Evolutionary conservation across 2,113 vertebrate genomes (phyloP), one percentile per base, ranked within the genome.

Genomic region (Copsychus sechellarum): DNA sequence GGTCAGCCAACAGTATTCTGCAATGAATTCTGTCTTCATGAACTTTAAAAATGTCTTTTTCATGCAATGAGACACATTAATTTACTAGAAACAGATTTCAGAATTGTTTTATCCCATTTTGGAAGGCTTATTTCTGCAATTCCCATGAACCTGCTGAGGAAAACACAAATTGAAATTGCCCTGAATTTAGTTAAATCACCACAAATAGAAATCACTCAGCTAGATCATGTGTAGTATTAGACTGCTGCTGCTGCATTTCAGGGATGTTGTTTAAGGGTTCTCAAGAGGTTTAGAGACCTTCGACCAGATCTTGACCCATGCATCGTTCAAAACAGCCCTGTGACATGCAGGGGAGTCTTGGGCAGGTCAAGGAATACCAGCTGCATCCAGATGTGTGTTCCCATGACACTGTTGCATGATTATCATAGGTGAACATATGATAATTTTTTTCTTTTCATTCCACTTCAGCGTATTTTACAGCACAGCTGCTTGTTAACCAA

Each of bases 71-170:
- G 96, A 97, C 97, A 97, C 94, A 96, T 97, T 97, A 97, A 97
- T 97, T 98, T 98, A 97, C 98, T 97, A 97, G 96, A 97, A 98
- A 97, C 97, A 98, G 97, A 97, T 98, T 98, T 98, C 94, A 88
- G 93, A 97, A 98, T 98, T 89, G 64, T 97, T 98, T 98, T 98
- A 97, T 97, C 98, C 95, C 15, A 96, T 98, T 98, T 98, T 96
- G 96, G 97, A 97, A 64, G 88, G 93, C 97, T 98, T 97, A 98
- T 97, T 98, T 97, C 97, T 94, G 87, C 97, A 96, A 94, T 96
- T 88, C 91, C 36, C 47, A 22, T 95, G 97, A 97, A 98, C 96
- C 92, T 95, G 74, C 81, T 95, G 83, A 93, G 97, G 92, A 97
- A 96, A 97, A 95, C 61, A 94, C 66, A 88, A 48, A 57, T 95